These are phyloP conservation scores for Agriopis leucophaearia DNA, from an alignment of 2,888 invertebrate genomes.

Conservation along the genomic window DNA sequence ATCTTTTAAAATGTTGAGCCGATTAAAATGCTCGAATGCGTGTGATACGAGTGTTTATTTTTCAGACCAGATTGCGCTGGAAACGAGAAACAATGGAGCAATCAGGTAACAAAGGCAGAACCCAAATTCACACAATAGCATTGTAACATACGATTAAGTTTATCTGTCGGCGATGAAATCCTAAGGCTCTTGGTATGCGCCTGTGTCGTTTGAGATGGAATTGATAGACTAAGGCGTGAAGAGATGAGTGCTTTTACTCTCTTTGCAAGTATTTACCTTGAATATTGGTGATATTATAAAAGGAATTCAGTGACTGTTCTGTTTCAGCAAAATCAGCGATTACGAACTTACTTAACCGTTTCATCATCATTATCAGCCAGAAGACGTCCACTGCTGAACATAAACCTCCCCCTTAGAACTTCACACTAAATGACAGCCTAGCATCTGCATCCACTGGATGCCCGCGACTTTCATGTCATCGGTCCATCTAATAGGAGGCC, in stretches of 20 bases:
- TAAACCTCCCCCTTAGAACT: too few relatives aligned
- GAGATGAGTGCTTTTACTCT: slow-evolving; percentile 75
- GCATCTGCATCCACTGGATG: too few relatives aligned
- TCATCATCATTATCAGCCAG: too few relatives aligned
- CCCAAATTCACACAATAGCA: slow-evolving; percentile 48
- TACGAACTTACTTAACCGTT: too few relatives aligned
- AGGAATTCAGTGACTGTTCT: too few relatives aligned
- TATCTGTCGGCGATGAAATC: slow-evolving; percentile 53
- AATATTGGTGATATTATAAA: neutral
- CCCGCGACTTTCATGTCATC: too few relatives aligned
- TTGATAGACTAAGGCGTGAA: slow-evolving; percentile 69
- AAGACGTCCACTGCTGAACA: too few relatives aligned
- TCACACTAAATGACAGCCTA: too few relatives aligned
- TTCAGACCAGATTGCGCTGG: slow-evolving; percentile 16
- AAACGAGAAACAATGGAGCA: slow-evolving; percentile 40
- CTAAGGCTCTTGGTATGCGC: slow-evolving; percentile 67
- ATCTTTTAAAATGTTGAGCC: slow-evolving; percentile 3
- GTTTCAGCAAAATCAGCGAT: neutral
- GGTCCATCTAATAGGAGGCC: too few relatives aligned
- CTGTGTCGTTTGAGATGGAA: slow-evolving; percentile 70
- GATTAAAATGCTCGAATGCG: slow-evolving; percentile 5
- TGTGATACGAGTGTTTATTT: slow-evolving; percentile 16
- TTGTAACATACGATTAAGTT: slow-evolving; percentile 48
- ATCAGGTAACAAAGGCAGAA: slow-evolving; percentile 41
- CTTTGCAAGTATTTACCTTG: slow-evolving; percentile 36